Evolutionary conservation across 1,140 invertebrate species (phyloP).

Genomic region (Pseudomyrmex cubaensis): DNA sequence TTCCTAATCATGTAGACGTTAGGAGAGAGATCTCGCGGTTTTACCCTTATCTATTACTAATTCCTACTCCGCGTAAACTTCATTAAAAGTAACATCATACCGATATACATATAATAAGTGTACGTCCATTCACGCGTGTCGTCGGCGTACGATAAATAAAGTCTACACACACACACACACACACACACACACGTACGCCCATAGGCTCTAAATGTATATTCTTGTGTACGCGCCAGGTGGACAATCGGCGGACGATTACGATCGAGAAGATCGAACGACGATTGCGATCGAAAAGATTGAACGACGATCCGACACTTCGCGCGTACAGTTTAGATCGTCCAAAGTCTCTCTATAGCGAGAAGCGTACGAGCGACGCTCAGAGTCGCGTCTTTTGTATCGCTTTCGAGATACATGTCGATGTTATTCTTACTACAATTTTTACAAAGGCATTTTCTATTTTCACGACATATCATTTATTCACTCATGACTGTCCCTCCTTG

Average conservation of each 20-base stretch:
- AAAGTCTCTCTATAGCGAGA: slow-evolving; percentile 21
- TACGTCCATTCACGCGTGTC: slow-evolving; percentile 46
- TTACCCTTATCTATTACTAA: slow-evolving; percentile 67
- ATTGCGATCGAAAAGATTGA: neutral
- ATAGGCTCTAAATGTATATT: slow-evolving; percentile 72
- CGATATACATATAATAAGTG: slow-evolving; percentile 64
- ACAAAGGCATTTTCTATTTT: slow-evolving; percentile 60
- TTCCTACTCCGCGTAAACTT: slow-evolving; percentile 65
- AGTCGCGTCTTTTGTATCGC: slow-evolving; percentile 31
- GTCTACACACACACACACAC: neutral
- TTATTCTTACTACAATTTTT: slow-evolving; percentile 69
- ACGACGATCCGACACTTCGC: slow-evolving; percentile 7
- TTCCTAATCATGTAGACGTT: slow-evolving; percentile 65
- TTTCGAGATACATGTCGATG: slow-evolving; percentile 41
- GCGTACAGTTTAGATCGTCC: slow-evolving; percentile 59
- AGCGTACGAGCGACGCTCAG: neutral
- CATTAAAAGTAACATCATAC: slow-evolving; percentile 64
- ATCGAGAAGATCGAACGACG: neutral
- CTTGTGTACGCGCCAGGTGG: slow-evolving; percentile 11
- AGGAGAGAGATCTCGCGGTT: slow-evolving; percentile 58
- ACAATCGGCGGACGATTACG: neutral
- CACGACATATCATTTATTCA: slow-evolving; percentile 58
- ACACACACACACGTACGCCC: slow-evolving; percentile 35
- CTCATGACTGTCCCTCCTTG: neutral
- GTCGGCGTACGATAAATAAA: slow-evolving; percentile 27